Conservation (phyloP, 1,140 invertebrate genomes). For the Drosophila arawakana region DNA sequence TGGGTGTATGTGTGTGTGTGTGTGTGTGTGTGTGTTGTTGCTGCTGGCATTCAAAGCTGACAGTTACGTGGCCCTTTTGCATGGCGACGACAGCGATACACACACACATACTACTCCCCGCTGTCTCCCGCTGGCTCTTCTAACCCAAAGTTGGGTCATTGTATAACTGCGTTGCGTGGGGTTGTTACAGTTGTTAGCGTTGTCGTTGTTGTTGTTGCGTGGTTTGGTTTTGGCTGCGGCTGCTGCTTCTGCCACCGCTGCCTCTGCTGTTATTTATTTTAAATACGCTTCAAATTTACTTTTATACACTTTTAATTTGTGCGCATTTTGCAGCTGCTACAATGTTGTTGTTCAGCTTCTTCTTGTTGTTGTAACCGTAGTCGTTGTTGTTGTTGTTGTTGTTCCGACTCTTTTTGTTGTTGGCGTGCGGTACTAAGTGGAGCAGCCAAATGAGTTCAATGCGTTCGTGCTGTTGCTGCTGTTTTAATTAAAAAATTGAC, state of each 20-base stretch:
- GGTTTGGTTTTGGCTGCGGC: constrained; percentile 15
- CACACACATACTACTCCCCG: not conserved
- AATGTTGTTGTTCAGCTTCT: no score
- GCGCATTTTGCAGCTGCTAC: constrained; percentile 28
- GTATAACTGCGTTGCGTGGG: constrained; percentile 46
- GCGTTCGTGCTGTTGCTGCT: constrained; percentile 32
- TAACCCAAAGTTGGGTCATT: constrained; percentile 30
- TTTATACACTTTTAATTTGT: constrained; percentile 75
- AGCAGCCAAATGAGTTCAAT: constrained; percentile 20
- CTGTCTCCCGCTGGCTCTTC: not conserved
- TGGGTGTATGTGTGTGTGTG: constrained; percentile 14
- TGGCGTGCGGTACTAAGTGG: constrained; percentile 26
- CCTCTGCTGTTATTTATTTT: constrained; percentile 54
- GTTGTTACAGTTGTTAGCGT: constrained; percentile 12
- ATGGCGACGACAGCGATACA: constrained; percentile 65
- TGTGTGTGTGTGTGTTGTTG: constrained; percentile 30
- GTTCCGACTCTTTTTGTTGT: constrained; percentile 30
- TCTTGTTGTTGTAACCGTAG: not conserved
- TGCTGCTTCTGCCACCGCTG: constrained; percentile 10
- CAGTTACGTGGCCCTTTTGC: constrained; percentile 61
- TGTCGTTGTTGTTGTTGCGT: constrained; percentile 18
- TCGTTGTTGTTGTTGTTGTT: constrained; percentile 15
- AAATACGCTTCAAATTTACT: constrained; percentile 79
- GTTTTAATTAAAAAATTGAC: constrained; percentile 70
- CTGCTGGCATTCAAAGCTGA: constrained; percentile 45